Conservation (phyloP, 2,113 vertebrate species). For the Clinocottus analis region DNA sequence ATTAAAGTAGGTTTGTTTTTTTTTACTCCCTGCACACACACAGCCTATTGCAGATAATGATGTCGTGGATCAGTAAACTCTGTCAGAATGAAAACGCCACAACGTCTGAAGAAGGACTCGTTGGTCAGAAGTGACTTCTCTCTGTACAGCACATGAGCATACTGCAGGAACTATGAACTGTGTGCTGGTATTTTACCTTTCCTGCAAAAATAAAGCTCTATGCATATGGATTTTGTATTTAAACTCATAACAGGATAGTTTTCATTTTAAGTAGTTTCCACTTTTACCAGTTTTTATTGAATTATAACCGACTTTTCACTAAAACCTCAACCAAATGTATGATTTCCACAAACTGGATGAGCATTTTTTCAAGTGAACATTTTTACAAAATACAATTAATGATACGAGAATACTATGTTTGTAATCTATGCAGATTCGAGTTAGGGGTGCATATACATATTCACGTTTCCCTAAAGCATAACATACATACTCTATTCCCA, state of each 20-base stretch:
- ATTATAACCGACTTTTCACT: neutral
- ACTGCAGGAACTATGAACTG: neutral
- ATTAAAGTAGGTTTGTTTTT: slow-evolving; percentile 9
- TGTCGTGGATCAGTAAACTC: slow-evolving; percentile 36
- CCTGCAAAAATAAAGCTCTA: neutral
- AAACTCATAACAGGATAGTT: neutral
- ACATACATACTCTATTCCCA: neutral
- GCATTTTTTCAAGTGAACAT: neutral
- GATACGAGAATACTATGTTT: neutral
- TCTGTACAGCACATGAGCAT: neutral
- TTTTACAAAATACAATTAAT: neutral
- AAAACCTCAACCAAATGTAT: neutral
- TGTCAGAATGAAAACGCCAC: slow-evolving; percentile 40
- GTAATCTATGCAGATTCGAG: too few species aligned
- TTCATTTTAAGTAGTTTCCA: neutral
- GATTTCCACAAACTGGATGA: neutral
- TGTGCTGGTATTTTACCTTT: neutral
- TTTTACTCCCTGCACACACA: neutral
- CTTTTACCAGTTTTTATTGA: too few species aligned
- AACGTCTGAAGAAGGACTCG: slow-evolving; percentile 1
- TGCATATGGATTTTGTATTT: neutral
- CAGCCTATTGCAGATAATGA: slow-evolving; percentile 38
- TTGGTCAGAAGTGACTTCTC: slow-evolving; percentile 15
- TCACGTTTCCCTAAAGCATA: neutral
- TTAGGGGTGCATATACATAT: neutral